Conservation (phyloP, 2,113 vertebrate genomes). For the Carollia perspicillata region DNA sequence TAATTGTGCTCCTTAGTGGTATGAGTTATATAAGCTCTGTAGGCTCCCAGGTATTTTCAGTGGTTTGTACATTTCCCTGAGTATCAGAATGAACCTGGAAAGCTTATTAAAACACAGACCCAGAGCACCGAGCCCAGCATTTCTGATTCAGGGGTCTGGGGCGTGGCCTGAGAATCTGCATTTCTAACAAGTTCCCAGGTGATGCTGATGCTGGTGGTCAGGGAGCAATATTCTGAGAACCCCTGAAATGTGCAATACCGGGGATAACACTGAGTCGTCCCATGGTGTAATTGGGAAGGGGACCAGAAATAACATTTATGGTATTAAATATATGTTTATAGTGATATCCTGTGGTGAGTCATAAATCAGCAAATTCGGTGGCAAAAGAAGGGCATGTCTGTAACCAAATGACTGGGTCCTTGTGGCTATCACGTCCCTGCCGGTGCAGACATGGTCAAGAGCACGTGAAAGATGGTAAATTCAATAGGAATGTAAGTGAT, state of each 20-base stretch:
- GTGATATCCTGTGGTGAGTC: neutral
- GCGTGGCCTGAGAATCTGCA: neutral
- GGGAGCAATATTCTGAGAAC: neutral
- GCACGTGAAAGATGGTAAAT: neutral
- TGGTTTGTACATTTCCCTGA: neutral
- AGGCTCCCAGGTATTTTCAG: neutral
- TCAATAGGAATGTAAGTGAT: neutral
- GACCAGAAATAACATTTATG: neutral
- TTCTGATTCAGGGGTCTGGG: neutral
- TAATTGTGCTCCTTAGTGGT: neutral
- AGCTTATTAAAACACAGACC: neutral
- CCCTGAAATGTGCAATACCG: neutral
- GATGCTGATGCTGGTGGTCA: neutral
- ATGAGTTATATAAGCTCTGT: neutral
- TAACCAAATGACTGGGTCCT: neutral
- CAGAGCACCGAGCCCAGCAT: fast-evolving
- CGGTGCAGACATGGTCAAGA: neutral
- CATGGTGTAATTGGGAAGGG: neutral
- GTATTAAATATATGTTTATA: neutral
- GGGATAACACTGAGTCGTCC: neutral
- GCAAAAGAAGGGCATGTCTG: neutral
- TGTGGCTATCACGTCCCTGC: neutral
- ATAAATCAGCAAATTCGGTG: neutral
- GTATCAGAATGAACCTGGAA: neutral
- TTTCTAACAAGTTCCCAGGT: neutral